Evolutionary conservation across 92 coral and sea anemone genomes (phyloP).

Genomic region (Zoanthus gigantus): DNA sequence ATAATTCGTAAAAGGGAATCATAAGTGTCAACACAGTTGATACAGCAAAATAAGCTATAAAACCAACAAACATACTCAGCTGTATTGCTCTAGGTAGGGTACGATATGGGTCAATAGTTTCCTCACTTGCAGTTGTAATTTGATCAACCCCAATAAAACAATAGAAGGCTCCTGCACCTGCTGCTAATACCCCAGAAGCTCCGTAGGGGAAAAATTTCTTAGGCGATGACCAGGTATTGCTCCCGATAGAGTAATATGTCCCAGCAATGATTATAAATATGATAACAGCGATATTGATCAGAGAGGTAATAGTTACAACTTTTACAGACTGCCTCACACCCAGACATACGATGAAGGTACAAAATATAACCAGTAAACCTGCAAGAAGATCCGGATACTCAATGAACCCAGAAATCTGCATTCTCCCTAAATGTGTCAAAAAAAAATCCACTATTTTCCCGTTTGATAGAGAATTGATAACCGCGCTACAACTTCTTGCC

Average conservation of each 20-base stretch:
- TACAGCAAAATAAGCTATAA: conserved; percentile 56
- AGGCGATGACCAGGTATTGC: conserved; percentile 69
- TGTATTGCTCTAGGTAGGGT: conserved; percentile 72
- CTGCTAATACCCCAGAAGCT: conserved; percentile 71
- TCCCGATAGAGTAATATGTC: conserved; percentile 53
- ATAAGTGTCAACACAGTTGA: conserved; percentile 62
- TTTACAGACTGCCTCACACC: conserved; percentile 76
- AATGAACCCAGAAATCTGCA: conserved; percentile 69
- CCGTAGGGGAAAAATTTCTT: conserved; percentile 79
- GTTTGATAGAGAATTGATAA: conserved; percentile 74
- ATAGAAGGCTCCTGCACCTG: conserved; percentile 77
- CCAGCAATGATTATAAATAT: conserved; percentile 71
- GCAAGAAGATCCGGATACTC: conserved; percentile 85
- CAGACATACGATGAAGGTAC: conserved; percentile 69
- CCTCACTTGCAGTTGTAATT: conserved; percentile 80
- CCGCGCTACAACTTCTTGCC: conserved; percentile 83
- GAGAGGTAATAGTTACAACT: conserved; percentile 64
- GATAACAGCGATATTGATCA: conserved; percentile 72
- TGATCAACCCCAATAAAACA: conserved; percentile 81
- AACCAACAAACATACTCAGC: conserved; percentile 36
- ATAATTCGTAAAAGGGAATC: conserved; percentile 47
- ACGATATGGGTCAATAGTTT: conserved; percentile 71
- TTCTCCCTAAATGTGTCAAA: conserved; percentile 57
- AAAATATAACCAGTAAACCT: conserved; percentile 54
- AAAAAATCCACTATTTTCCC: conserved; percentile 69